Percentiles rank a stretch among this genome's conserved stretches.
Conservation (phyloP, 2,113 vertebrate genomes). For the Pelobates fuscus region DNA sequence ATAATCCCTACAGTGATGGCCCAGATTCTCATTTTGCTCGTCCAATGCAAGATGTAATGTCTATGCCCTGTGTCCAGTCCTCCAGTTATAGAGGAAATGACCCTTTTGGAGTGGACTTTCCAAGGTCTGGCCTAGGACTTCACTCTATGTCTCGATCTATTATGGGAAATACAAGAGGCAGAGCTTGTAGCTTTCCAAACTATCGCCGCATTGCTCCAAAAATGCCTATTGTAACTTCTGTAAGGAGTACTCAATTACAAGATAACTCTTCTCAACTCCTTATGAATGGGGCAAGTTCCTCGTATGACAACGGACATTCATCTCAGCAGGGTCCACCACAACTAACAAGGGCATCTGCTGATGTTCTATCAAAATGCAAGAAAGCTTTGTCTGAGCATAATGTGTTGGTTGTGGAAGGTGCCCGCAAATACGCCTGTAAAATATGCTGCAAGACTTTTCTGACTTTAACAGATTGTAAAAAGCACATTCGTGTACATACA, state of each 20-base stretch:
- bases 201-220: slow-evolving; percentile 95
- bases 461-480: slow-evolving; percentile 96
- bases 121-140: slow-evolving; percentile 81
- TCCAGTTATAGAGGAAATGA: slow-evolving; percentile 71
- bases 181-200: slow-evolving; percentile 76
- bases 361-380: slow-evolving; percentile 95
- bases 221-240: slow-evolving; percentile 78
- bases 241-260: slow-evolving; percentile 74
- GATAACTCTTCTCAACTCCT: slow-evolving; percentile 79
- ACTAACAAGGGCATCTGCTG: slow-evolving; percentile 90
- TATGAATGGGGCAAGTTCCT: slow-evolving; percentile 72
- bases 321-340: slow-evolving; percentile 78
- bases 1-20: slow-evolving; percentile 73
- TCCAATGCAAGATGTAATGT: slow-evolving; percentile 83
- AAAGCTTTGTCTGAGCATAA: slow-evolving; percentile 98
- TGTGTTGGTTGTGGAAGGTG: slow-evolving; percentile 93
- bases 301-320: slow-evolving; percentile 67
- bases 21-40: slow-evolving; percentile 84
- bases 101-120: slow-evolving; percentile 86
- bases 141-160: slow-evolving; percentile 80
- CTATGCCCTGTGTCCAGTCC: slow-evolving; percentile 70
- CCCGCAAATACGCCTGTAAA: slow-evolving; percentile 94
- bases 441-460: slow-evolving; percentile 98
- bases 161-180: slow-evolving; percentile 74
- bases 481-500: slow-evolving; percentile 95